Base-by-base conservation (phyloP, 2,797 vertebrate species). In the Antennarius maculatus region DNA sequence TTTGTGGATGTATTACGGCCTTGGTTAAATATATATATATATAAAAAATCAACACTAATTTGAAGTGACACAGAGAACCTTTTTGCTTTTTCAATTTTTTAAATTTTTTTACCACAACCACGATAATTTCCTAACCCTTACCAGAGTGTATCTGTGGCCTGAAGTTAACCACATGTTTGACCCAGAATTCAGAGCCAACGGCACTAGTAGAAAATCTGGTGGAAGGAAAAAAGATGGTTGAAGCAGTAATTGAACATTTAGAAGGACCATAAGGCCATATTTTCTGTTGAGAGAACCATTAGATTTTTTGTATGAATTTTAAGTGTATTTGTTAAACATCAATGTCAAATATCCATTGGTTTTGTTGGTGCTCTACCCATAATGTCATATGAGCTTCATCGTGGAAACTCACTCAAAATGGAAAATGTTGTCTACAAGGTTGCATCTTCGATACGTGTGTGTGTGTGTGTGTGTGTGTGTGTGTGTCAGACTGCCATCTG, bases 401-500 rank as follows among this genome's bases (percentile, higher is more conserved):
- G 16, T 56, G 47, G 47, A 47, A 63, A 60, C 54, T 45, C 48
- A 69, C 53, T 48, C 51, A 78, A 49, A 79, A 68, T 73, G 46
- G 61, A 61, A 54, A 68, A 46, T 45, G 68, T 70, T 71, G 67
- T 58, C 51, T 46, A 48, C 9, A 14, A 31, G 42, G 65, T 47
- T 59, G 42, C 69, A 65, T 77, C 71, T 69, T 61, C 53, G 12
- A 31, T 17, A 34, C 47, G 12, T 28, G 49, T 15, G 1, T 37
- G 42, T 14, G 23, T 29, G 28, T 39, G 49, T 15, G 1, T 37
- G 42, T 14, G 23, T 29, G 28, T 39, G 54, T 48, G 62, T 48
- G 64, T 59, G 79, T 47, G 69, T 49, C 43, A 67, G 72, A 31
- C 61, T 71, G 77, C 87, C 90, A 91, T 92, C 90, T 91, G 91